Base-by-base conservation (phyloP, 2,888 invertebrate genomes). In the Drosophila demipolita region DNA sequence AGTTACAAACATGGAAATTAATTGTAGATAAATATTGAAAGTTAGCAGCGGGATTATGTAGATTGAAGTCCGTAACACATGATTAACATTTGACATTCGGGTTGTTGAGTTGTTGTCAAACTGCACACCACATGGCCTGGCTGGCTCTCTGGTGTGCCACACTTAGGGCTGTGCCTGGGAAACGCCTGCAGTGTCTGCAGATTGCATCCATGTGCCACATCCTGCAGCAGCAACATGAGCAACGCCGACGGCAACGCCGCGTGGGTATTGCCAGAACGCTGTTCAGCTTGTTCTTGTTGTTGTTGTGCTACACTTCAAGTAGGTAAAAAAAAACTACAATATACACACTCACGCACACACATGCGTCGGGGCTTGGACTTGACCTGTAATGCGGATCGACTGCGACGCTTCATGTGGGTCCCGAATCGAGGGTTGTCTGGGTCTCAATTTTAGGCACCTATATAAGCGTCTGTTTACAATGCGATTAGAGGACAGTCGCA, bases 171-270 rank as follows among this genome's bases (percentile, higher is more conserved):
- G 63, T 69, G 75, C 75, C 80, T 88, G 83, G 81, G 85, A 89
- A 82, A 73, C 87, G 87, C 88, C 82, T 87, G 83, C 72, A 75
- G 66, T 70, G 73, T 38, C 80, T 83, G 91, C 92, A 92, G 84
- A 87, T 92, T 92, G 92, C 87, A 75, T 87, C 91, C 92, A 92
- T 91, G 89, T 92, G 92, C 91, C 90, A 88, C 88, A 91, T 90
- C 88, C 83, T 81, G 83, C 73, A 45, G 61, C 75, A 64, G 52
- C 63, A 55, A 4, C 38, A 29, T 12, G n/a, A 40, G 15, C 26
- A 49, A 59, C 50, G 52, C 15, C 17, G 49, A 63, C 45, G 53
- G 35, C 61, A 66, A 69, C 83, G 75, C 80, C 81, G 90, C 87
- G 82, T 81, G 80, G 82, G 79, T 80, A 80, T 78, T 88, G 83